Percentiles rank a stretch among this genome's conserved stretches.
Evolutionary conservation across 1,140 invertebrate genomes (phyloP).

Genomic region (Uloborus diversus): DNA sequence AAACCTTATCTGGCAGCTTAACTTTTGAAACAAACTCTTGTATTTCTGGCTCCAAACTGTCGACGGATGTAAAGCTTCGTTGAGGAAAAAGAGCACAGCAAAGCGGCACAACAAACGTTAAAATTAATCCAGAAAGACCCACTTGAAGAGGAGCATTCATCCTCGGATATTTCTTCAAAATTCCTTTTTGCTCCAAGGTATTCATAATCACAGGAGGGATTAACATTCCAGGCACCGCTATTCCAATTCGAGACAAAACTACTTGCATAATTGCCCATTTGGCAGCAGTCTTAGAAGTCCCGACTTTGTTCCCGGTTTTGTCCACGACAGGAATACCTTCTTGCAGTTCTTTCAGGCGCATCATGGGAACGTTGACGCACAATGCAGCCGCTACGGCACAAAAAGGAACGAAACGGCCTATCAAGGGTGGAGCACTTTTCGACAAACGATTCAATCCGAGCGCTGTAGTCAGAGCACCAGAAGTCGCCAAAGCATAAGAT

Average conservation of each 20-base stretch:
- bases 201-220: constrained; percentile 83
- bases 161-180: constrained; percentile 66
- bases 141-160: constrained; percentile 70
- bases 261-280: constrained; percentile 69
- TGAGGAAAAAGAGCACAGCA: constrained; percentile 94
- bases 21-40: constrained; percentile 66
- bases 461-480: constrained; percentile 89
- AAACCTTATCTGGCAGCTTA: constrained; percentile 63
- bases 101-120: constrained; percentile 89
- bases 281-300: constrained; percentile 75
- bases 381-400: constrained; percentile 97
- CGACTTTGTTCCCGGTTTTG: constrained; percentile 78
- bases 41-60: constrained; percentile 69
- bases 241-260: constrained; percentile 71
- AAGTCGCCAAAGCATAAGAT: constrained; percentile 91
- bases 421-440: constrained; percentile 71
- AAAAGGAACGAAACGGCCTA: constrained; percentile 90
- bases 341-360: constrained; percentile 79
- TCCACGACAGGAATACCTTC: constrained; percentile 73
- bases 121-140: constrained; percentile 71
- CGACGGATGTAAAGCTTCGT: constrained; percentile 73
- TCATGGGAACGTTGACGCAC: constrained; percentile 97
- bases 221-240: constrained; percentile 71
- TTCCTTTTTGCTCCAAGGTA: constrained; percentile 72
- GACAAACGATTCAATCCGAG: constrained; percentile 76